Percentiles rank a stretch among this genome's conserved stretches.
Evolutionary conservation across 2,797 vertebrate genomes (phyloP).

Genomic region (Chromobotia macracanthus): DNA sequence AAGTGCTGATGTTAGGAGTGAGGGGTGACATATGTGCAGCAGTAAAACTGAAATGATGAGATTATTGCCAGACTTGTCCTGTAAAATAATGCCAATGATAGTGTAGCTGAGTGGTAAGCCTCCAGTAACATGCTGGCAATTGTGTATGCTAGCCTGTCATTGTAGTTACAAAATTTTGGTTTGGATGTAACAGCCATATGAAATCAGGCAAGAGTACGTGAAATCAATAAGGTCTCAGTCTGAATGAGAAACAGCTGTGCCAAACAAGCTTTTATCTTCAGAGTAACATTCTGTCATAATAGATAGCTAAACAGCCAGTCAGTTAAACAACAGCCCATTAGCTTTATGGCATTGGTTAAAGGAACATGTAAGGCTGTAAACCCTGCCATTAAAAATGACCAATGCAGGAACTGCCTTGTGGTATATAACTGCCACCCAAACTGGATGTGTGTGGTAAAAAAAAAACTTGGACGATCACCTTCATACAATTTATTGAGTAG

Average conservation of each 20-base stretch:
- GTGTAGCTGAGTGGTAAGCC: background rate
- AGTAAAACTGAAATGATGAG: background rate
- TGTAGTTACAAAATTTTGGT: constrained; percentile 27
- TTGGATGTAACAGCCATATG: background rate
- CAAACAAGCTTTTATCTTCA: background rate
- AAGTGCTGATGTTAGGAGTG: constrained; percentile 23
- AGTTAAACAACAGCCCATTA: constrained; percentile 21
- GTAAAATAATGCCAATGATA: constrained; percentile 17
- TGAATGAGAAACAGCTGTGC: constrained; percentile 42
- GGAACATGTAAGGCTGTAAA: background rate
- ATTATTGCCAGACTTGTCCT: background rate
- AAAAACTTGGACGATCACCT: background rate
- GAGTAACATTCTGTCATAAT: constrained; percentile 5
- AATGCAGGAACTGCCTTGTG: background rate
- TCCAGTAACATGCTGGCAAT: constrained; percentile 10
- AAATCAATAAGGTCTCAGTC: constrained; percentile 5
- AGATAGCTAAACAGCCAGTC: background rate
- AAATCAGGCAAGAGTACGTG: background rate
- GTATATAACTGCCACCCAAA: background rate
- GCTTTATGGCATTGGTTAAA: constrained; percentile 3
- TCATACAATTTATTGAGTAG: background rate
- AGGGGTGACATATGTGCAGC: background rate
- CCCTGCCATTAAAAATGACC: background rate
- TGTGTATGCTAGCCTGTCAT: constrained; percentile 11
- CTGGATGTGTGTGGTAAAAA: background rate